Evolutionary conservation across 2,113 vertebrate species (phyloP).

Genomic region (Gracilinanus agilis): DNA sequence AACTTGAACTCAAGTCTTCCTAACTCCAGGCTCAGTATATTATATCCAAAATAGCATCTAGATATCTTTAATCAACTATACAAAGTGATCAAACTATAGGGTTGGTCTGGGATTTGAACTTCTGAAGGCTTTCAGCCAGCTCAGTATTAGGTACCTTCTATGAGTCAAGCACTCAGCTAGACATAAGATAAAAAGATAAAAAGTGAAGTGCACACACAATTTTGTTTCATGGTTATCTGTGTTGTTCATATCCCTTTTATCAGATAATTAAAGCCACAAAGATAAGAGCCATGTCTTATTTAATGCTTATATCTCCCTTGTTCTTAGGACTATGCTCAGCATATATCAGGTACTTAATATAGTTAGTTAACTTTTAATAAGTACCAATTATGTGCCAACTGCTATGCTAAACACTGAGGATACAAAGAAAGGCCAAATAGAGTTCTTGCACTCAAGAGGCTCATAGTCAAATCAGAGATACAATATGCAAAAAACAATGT

Average conservation of each 20-base stretch:
- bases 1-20: background rate
- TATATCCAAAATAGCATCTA: background rate
- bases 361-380: background rate
- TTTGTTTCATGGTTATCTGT: too few species aligned
- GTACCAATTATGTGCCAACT: background rate
- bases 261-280: too few species aligned
- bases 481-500: background rate
- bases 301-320: too few species aligned
- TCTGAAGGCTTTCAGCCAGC: too few species aligned
- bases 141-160: background rate
- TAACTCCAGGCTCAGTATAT: background rate
- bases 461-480: background rate
- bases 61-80: background rate
- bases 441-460: background rate
- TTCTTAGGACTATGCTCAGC: too few species aligned
- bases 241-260: too few species aligned
- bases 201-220: too few species aligned
- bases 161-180: background rate
- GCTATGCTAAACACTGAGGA: background rate
- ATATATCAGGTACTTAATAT: too few species aligned
- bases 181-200: background rate
- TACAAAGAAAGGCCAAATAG: background rate
- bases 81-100: background rate
- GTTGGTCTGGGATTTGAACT: background rate
- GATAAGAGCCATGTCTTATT: too few species aligned